Conservation (phyloP, 2,888 invertebrate genomes). For the Ramazzottius varieornatus region DNA sequence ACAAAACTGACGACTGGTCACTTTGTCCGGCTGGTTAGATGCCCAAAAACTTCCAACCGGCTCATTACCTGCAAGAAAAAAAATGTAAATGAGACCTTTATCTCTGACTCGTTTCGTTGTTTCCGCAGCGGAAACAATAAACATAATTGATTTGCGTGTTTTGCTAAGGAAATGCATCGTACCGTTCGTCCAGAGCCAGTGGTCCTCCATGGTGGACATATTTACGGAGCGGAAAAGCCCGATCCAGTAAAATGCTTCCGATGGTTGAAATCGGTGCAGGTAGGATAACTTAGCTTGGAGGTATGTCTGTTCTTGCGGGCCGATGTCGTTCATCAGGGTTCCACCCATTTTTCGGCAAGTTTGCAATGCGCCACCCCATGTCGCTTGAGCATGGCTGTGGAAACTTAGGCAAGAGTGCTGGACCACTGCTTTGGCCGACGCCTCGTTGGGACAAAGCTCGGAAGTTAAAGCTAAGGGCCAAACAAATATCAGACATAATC, state of each 20-base stretch:
- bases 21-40: not conserved
- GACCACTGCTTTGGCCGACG: not conserved
- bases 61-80: not conserved
- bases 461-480: not conserved
- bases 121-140: no score
- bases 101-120: no score
- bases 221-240: not conserved
- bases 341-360: slow-evolving; percentile 1
- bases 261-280: not conserved
- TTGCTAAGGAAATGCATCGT: no score
- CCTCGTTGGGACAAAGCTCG: not conserved
- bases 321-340: not conserved
- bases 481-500: not conserved
- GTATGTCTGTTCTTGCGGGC: not conserved
- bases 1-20: not conserved
- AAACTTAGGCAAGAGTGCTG: not conserved
- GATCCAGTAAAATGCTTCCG: not conserved
- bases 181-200: not conserved
- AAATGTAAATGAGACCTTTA: not conserved
- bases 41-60: not conserved
- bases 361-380: not conserved
- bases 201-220: not conserved
- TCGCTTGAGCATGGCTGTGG: not conserved
- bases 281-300: not conserved
- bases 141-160: no score